Evolutionary conservation across 2,888 invertebrate genomes (phyloP), one percentile per base, ranked within the genome.

Genomic region (Oscheius sp.): DNA sequence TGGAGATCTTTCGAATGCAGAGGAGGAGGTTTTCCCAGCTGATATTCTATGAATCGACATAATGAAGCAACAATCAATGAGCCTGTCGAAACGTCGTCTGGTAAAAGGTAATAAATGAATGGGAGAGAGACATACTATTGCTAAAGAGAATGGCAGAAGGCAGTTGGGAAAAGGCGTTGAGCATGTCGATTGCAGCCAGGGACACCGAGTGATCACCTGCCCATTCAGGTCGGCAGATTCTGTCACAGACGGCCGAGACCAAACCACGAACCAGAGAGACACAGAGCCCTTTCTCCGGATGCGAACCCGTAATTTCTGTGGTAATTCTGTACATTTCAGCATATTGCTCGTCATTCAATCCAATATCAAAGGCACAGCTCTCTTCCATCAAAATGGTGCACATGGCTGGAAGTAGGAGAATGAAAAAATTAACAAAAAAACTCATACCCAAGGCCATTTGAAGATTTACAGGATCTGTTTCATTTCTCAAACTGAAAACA

Each of bases 1-100:
- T 73, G 99, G 93, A 83, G 95, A 94, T 85, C 97, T 61, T 95
- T 94, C 25, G 96, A 96, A 91, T 97, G 96, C 80, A 95, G 91
- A 73, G 93, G 96, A 70, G 95, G 97, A 70, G 95, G 97, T 79
- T 95, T 93, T 86, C 94, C 94, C 91, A 96, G 96, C 89, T 96
- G 96, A 89, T 94, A 93, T 70, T 94, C 93, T 86, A 99, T 96
- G 90, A 97, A 98, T 91, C 98, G 96, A 90, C 98, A 99, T 73
- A 99, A 92, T 94, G 96, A 97, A 87, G 96, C 96, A 25, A 98
- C 96, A 59, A 87, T 86, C 64, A 87, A 74, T 1, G 16, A 83
- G 9, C 87, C 87, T 16, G 86, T 86, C 49, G 87, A 87, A 23
- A 87, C 82, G 41, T 87, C 87, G 41, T 79, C 86, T 85, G 76